Evolutionary conservation across 2,797 vertebrate genomes (phyloP).

Genomic region (Tangara arthus): DNA sequence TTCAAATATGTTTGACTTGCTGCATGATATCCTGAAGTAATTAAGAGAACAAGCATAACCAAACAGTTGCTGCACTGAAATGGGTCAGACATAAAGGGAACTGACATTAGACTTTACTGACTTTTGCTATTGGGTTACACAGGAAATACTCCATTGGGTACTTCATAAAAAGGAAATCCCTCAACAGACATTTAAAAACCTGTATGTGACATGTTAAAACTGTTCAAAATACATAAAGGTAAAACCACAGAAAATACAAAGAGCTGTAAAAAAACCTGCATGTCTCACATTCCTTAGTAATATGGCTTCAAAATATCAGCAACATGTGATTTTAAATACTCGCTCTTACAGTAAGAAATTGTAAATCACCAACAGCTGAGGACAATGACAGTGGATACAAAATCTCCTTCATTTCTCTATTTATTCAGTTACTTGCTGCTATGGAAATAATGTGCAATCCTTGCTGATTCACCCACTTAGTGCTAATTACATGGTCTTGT

Average conservation of each 20-base stretch:
- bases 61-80: background rate
- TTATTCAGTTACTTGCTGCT: background rate
- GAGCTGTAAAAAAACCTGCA: background rate
- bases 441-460: background rate
- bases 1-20: background rate
- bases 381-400: background rate
- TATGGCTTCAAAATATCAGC: background rate
- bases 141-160: background rate
- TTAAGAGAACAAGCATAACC: background rate
- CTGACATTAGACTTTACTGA: too few relatives aligned
- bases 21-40: background rate
- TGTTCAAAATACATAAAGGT: background rate
- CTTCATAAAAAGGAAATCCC: background rate
- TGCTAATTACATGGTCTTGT: background rate
- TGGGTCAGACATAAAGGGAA: background rate
- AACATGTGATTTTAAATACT: background rate
- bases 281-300: background rate
- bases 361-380: background rate
- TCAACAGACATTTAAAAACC: background rate
- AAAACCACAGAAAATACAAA: background rate
- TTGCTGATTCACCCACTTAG: background rate
- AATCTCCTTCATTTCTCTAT: background rate
- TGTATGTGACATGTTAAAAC: fast-evolving
- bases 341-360: background rate
- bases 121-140: background rate